Percentiles rank a stretch among this genome's conserved stretches.
phyloP scores from a whole-genome alignment of 2,888 invertebrate species.

The Furcula furcula region DNA sequence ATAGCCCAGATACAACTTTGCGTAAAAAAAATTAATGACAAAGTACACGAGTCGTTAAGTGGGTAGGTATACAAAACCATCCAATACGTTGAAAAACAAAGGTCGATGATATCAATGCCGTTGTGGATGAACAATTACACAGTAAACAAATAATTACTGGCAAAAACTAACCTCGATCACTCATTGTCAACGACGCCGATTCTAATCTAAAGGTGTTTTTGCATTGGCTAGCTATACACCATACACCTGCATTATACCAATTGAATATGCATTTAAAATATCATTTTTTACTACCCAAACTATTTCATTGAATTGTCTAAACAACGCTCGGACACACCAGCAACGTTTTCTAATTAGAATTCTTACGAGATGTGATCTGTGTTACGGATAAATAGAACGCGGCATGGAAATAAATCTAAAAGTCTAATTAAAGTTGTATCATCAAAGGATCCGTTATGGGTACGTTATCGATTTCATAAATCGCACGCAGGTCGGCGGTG shows the following conservation, averaged over 20 bases:
- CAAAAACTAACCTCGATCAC: conserved; percentile 65
- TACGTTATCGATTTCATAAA: conserved; percentile 60
- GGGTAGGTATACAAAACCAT: conserved; percentile 23
- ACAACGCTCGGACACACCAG: neutral
- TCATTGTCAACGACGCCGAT: conserved; percentile 56
- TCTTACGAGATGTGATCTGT: conserved; percentile 32
- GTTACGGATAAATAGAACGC: conserved; percentile 26
- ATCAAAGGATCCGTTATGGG: conserved; percentile 54
- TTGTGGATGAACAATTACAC: conserved; percentile 62
- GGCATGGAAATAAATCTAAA: conserved; percentile 35
- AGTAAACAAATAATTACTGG: conserved; percentile 50
- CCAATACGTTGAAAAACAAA: conserved; percentile 44
- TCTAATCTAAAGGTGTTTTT: conserved; percentile 28
- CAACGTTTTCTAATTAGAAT: conserved; percentile 29
- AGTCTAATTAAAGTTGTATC: conserved; percentile 45
- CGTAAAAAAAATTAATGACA: neutral
- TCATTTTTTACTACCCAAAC: neutral
- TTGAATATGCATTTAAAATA: conserved; percentile 6
- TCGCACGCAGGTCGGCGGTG: conserved; percentile 60
- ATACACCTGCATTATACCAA: conserved; percentile 1
- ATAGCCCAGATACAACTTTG: no score
- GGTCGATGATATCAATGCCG: conserved; percentile 67
- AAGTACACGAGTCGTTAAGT: conserved; percentile 3
- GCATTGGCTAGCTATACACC: conserved; percentile 12
- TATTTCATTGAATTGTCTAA: conserved; percentile 1